Base-by-base conservation (phyloP, 1,140 invertebrate species). In the Bemisia tabaci region DNA sequence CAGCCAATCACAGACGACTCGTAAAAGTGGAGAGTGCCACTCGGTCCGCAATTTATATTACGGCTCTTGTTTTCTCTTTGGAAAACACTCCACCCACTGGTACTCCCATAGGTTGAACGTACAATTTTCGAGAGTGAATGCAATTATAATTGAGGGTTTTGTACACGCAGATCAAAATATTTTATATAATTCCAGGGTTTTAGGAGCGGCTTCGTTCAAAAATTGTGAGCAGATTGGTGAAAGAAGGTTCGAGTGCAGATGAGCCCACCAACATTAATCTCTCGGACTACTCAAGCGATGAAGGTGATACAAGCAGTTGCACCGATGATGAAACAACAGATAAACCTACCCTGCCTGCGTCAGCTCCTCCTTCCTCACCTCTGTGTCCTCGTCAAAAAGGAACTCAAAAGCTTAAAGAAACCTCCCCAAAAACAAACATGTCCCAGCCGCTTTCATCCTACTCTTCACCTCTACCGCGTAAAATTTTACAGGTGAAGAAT, bases 241-340 rank as follows among this genome's bases (percentile, higher is more conserved):
- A 91, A 78, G 87, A 89, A 78, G 90, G 91, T 1, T 93, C 90
- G 0, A 92, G 85, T 76, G 89, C 90, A 12, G 90, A 93, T 72
- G 90, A 92, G 74, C 91, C 91, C 23, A 85, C 87, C 0, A 92
- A 92, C 76, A 90, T 94, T 67, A 83, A 85, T 64, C 76, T 94
- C 12, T 91, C 89, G 33, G 90, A 92, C 78, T 91, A 92, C 74
- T 91, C 90, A 0, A 92, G 33, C 17, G 33, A 48, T 48, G 33
- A 48, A 48, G 33, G 33, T 5, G 33, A 48, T 17, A 48, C 33
- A 5, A 48, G 33, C 33, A 48, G 33, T 48, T 48, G 33, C 17
- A 48, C 33, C 17, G 33, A 48, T 48, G 33, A 48, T 48, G 33
- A 48, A 48, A 48, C 33, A 17, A 48, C 33, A 48, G 33, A 48